Evolutionary conservation across 1,140 invertebrate genomes (phyloP).

Genomic region (Cotesia typhae): DNA sequence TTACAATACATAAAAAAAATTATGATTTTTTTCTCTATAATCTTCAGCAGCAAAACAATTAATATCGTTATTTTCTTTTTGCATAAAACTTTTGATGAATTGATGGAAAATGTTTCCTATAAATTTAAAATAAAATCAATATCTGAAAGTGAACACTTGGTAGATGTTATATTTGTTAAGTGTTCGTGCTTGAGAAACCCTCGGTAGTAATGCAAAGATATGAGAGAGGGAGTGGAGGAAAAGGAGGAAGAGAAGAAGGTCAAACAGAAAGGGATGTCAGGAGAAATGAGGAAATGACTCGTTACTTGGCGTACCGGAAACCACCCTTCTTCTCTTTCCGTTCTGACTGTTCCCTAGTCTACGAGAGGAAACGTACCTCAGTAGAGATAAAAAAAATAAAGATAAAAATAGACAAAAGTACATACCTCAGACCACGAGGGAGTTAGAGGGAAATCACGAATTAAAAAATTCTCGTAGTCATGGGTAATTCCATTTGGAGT

Average conservation of each 20-base stretch:
- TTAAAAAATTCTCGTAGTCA: constrained; percentile 31
- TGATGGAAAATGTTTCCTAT: too few species aligned
- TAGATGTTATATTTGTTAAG: constrained; percentile 9
- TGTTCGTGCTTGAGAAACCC: not conserved
- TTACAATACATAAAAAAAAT: too few species aligned
- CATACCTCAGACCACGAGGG: not conserved
- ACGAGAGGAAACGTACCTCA: constrained; percentile 26
- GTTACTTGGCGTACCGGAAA: constrained; percentile 58
- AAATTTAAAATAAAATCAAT: not conserved
- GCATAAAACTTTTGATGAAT: too few species aligned
- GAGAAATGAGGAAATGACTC: constrained; percentile 58
- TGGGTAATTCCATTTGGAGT: constrained; percentile 24
- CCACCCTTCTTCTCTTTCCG: constrained; percentile 51
- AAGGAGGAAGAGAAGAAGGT: not conserved
- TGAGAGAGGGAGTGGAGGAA: not conserved
- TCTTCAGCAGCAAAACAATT: too few species aligned
- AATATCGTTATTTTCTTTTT: too few species aligned
- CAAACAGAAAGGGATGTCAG: constrained; percentile 25
- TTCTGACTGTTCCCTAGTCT: constrained; percentile 20
- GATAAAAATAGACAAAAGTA: constrained; percentile 13
- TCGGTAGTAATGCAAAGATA: not conserved
- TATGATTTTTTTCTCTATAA: too few species aligned
- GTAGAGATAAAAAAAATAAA: constrained; percentile 10
- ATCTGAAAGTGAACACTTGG: constrained; percentile 9
- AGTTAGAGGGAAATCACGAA: constrained; percentile 32